Conservation (phyloP, 2,888 invertebrate genomes). For the Lymantria monacha region DNA sequence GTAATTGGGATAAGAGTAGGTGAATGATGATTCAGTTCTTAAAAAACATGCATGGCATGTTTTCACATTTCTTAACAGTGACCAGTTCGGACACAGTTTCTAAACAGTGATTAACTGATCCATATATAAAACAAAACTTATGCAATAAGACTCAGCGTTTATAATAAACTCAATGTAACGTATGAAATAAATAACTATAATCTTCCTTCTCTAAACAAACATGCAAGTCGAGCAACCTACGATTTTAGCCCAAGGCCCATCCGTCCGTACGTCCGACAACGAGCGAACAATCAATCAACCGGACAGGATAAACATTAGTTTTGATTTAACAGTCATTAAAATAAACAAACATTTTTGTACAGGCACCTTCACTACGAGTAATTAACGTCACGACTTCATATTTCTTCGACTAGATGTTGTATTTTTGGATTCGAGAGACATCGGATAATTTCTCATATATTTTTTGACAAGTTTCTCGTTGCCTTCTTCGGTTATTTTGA, state of each 20-base stretch:
- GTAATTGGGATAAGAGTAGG: too few species aligned
- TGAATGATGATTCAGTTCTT: too few species aligned
- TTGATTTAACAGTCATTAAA: constrained; percentile 65
- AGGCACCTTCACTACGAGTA: constrained; percentile 46
- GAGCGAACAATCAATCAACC: constrained; percentile 61
- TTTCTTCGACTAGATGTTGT: constrained; percentile 39
- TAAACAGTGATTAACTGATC: neutral
- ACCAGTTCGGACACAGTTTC: neutral
- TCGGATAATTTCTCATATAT: constrained; percentile 36
- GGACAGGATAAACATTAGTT: constrained; percentile 65
- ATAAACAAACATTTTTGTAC: constrained; percentile 61
- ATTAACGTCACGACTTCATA: constrained; percentile 64
- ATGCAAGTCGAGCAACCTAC: constrained; percentile 12
- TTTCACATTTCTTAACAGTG: too few species aligned
- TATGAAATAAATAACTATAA: constrained; percentile 14
- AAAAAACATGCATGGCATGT: too few species aligned
- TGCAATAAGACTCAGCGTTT: neutral
- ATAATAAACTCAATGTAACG: constrained; percentile 2
- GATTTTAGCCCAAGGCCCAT: constrained; percentile 45
- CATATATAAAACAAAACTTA: neutral
- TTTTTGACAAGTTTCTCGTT: constrained; percentile 24
- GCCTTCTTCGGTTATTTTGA: constrained; percentile 6
- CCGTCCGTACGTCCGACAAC: constrained; percentile 42
- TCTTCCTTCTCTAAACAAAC: constrained; percentile 16
- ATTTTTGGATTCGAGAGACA: constrained; percentile 25